Evolutionary conservation across 2,888 invertebrate species (phyloP).

Genomic region (Oxystoma pomonae): DNA sequence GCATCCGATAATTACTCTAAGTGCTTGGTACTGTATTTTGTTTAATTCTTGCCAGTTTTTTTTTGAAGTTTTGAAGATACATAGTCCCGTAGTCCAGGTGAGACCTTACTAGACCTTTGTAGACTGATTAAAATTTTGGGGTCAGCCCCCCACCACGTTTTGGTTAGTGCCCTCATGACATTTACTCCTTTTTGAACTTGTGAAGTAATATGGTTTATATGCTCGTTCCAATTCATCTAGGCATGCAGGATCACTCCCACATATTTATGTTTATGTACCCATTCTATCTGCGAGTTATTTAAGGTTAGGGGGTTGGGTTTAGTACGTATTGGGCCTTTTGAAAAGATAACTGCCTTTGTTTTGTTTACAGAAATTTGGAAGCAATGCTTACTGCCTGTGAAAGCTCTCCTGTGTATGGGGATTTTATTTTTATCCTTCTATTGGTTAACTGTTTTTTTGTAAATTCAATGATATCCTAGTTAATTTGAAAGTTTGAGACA

Average conservation of each 20-base stretch:
- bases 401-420: not conserved
- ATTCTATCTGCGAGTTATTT: slow-evolving; percentile 6
- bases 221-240: slow-evolving; percentile 14
- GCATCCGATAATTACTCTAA: slow-evolving; percentile 5
- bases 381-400: slow-evolving; percentile 1
- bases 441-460: not conserved
- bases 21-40: slow-evolving; percentile 3
- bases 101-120: slow-evolving; percentile 12
- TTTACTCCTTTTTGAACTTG: slow-evolving; percentile 12
- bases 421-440: not conserved
- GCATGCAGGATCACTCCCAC: not conserved
- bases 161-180: slow-evolving; percentile 14
- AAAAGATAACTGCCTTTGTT: slow-evolving; percentile 13
- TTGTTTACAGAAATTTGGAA: slow-evolving; percentile 11
- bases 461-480: not conserved
- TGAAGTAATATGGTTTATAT: slow-evolving; percentile 6
- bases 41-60: not conserved
- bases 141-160: slow-evolving; percentile 18
- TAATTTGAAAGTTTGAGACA: too few species aligned
- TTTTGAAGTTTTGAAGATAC: slow-evolving; percentile 1
- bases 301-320: not conserved
- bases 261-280: not conserved
- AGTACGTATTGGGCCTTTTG: slow-evolving; percentile 4
- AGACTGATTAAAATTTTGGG: slow-evolving; percentile 11
- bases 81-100: slow-evolving; percentile 17